phyloP scores from a whole-genome alignment of 2,888 invertebrate species.

The Leptinotarsa tumamoca region DNA sequence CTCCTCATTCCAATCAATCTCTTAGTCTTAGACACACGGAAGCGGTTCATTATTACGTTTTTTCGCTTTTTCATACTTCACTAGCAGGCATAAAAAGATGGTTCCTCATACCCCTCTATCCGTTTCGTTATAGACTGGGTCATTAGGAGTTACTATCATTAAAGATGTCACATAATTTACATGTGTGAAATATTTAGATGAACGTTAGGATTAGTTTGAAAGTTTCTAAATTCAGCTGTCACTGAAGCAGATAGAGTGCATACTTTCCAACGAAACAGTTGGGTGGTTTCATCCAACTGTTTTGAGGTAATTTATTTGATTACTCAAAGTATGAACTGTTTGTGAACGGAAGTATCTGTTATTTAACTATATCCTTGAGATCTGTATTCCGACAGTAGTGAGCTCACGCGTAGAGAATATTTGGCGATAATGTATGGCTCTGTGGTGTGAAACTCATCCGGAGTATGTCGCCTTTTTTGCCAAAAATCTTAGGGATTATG shows the following conservation, averaged over 20 bases:
- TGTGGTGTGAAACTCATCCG: too few relatives aligned
- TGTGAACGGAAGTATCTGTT: too few relatives aligned
- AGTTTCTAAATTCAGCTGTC: not conserved
- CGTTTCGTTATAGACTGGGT: not conserved
- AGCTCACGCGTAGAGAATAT: too few relatives aligned
- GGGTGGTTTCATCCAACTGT: not conserved
- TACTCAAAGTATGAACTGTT: too few relatives aligned
- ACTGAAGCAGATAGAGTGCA: not conserved
- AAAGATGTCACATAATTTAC: constrained; percentile 7
- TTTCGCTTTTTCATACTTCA: not conserved
- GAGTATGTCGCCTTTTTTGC: too few relatives aligned
- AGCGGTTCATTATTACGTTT: not conserved
- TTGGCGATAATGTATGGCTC: too few relatives aligned
- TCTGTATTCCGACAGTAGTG: too few relatives aligned
- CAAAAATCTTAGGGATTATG: too few relatives aligned
- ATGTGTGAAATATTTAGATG: not conserved
- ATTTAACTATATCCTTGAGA: too few relatives aligned
- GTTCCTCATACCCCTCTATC: not conserved
- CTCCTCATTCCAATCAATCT: not conserved
- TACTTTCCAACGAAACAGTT: not conserved
- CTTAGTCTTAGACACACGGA: not conserved
- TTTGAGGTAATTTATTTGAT: not conserved
- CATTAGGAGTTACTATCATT: not conserved
- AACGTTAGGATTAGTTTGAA: constrained; percentile 5
- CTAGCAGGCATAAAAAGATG: not conserved